Evolutionary conservation across 2,888 invertebrate species (phyloP).

Genomic region (Seira sanloemensis): DNA sequence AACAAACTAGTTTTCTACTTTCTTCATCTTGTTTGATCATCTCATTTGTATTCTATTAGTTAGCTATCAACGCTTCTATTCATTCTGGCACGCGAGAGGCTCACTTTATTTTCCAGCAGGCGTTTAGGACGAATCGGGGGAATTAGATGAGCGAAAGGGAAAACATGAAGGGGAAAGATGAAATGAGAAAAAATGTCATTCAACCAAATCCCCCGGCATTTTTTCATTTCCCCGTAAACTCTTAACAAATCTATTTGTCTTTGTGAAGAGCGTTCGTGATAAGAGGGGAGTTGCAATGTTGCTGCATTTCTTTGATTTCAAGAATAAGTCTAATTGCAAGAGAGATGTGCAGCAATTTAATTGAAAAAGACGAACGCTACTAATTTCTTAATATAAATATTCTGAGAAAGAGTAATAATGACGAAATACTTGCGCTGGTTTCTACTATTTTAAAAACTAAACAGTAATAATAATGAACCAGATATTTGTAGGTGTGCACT

Average conservation of each 20-base stretch:
- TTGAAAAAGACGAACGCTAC: too few relatives aligned
- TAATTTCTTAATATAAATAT: too few relatives aligned
- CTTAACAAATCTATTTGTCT: not conserved
- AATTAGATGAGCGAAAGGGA: not conserved
- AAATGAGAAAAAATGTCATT: not conserved
- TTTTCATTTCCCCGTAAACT: not conserved
- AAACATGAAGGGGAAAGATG: not conserved
- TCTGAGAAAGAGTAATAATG: too few relatives aligned
- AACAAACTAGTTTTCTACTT: not conserved
- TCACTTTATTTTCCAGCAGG: not conserved
- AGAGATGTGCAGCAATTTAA: too few relatives aligned
- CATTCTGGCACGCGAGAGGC: not conserved
- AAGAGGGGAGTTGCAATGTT: too few relatives aligned
- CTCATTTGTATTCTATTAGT: not conserved
- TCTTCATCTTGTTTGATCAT: not conserved
- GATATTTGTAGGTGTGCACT: too few relatives aligned
- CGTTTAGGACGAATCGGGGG: not conserved
- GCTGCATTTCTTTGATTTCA: too few relatives aligned
- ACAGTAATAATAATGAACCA: too few relatives aligned
- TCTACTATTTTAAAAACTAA: too few relatives aligned
- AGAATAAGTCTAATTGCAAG: too few relatives aligned
- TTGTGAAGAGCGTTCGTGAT: not conserved
- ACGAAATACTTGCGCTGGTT: too few relatives aligned
- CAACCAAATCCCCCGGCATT: not conserved
- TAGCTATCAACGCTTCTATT: not conserved